These are phyloP conservation scores for Teleiodes luculella DNA, from an alignment of 2,888 invertebrate genomes.

Conservation along the genomic window DNA sequence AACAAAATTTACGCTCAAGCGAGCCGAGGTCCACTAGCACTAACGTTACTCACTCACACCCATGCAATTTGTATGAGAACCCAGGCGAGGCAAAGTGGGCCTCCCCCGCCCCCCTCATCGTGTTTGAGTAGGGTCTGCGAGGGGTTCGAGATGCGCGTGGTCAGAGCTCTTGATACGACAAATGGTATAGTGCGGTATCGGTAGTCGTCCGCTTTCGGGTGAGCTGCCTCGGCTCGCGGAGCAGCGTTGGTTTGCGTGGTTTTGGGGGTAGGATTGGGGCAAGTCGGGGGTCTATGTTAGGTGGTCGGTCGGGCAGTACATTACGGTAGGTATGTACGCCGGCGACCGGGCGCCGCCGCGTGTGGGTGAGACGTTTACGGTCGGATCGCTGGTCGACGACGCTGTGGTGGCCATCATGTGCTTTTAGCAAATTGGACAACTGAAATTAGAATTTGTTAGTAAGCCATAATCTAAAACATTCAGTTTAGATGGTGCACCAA, in stretches of 20 bases:
- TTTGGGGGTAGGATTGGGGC: slow-evolving; percentile 29
- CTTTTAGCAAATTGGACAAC: slow-evolving; percentile 1
- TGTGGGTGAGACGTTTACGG: slow-evolving; percentile 79
- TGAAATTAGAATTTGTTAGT: neutral
- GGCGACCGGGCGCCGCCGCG: slow-evolving; percentile 69
- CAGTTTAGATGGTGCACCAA: neutral
- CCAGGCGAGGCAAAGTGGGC: slow-evolving; percentile 35
- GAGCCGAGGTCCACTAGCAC: slow-evolving; percentile 68
- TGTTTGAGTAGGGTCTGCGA: slow-evolving; percentile 38
- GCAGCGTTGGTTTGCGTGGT: slow-evolving; percentile 18
- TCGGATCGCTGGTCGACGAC: slow-evolving; percentile 72
- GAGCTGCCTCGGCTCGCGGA: slow-evolving; percentile 37
- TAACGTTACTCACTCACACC: slow-evolving; percentile 73
- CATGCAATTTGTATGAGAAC: slow-evolving; percentile 67
- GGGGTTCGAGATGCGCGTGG: slow-evolving; percentile 58
- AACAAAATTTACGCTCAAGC: slow-evolving; percentile 76
- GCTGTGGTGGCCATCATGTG: slow-evolving; percentile 43
- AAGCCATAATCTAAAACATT: neutral
- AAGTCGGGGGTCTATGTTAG: slow-evolving; percentile 35
- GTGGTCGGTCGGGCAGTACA: slow-evolving; percentile 49
- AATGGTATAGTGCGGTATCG: slow-evolving; percentile 72
- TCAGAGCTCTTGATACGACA: slow-evolving; percentile 68
- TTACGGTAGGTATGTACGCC: slow-evolving; percentile 67
- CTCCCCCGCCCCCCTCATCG: slow-evolving; percentile 42
- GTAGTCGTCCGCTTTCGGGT: slow-evolving; percentile 42